Percentiles rank a stretch among this genome's conserved stretches.
phyloP scores from a whole-genome alignment of 2,113 vertebrate species.

The Scomber colias region DNA sequence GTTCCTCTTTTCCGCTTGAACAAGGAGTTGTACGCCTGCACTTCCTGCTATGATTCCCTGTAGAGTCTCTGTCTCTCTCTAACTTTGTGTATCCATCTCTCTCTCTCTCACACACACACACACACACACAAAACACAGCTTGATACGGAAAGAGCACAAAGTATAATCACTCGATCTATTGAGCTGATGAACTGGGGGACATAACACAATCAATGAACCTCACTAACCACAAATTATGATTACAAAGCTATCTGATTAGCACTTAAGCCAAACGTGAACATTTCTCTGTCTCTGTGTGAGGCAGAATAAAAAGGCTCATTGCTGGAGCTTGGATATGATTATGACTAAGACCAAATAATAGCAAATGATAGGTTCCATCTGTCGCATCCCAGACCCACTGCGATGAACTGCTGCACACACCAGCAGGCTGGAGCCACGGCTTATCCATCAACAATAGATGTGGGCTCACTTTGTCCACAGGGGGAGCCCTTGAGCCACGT shows the following conservation, averaged over 20 bases:
- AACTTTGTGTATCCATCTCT: conserved; percentile 1
- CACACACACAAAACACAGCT: conserved; percentile 34
- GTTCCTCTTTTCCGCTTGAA: conserved; percentile 27
- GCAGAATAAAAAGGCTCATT: conserved; percentile 33
- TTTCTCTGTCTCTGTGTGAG: conserved; percentile 12
- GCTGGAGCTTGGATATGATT: conserved; percentile 16
- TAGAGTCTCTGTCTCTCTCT: conserved; percentile 18
- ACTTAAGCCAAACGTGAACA: conserved; percentile 27
- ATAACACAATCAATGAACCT: conserved; percentile 64
- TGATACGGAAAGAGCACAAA: conserved; percentile 38
- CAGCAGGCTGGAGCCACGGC: conserved; percentile 1
- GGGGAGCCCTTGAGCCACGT: conserved; percentile 76
- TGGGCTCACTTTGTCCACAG: conserved; percentile 67
- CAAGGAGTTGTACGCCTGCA: conserved; percentile 20
- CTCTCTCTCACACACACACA: conserved; percentile 23
- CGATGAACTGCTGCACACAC: conserved; percentile 37
- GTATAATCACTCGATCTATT: conserved; percentile 51
- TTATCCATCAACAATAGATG: conserved; percentile 27
- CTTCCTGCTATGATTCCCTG: conserved; percentile 38
- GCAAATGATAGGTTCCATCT: conserved; percentile 56
- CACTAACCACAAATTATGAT: conserved; percentile 66
- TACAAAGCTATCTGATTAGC: conserved; percentile 69
- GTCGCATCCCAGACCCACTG: conserved; percentile 28
- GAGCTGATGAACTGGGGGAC: conserved; percentile 64
- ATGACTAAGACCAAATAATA: conserved; percentile 39